phyloP scores from a whole-genome alignment of 2,888 invertebrate species.

The Lobophora halterata region DNA sequence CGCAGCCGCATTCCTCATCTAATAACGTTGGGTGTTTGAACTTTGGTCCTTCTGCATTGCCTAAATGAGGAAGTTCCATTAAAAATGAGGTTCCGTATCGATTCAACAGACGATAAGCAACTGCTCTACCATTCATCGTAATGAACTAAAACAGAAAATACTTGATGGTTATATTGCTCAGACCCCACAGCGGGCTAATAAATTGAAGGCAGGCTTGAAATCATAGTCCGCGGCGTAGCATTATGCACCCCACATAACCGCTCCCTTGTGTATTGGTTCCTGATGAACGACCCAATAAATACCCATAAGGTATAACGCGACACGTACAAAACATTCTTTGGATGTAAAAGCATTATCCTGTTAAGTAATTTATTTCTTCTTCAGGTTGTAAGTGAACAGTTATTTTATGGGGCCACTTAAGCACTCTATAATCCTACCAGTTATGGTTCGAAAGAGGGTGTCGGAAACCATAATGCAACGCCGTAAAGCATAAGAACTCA shows the following conservation, averaged over 20 bases:
- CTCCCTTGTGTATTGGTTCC: conserved; percentile 74
- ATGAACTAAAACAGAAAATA: conserved; percentile 29
- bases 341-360: conserved; percentile 78
- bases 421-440: conserved; percentile 72
- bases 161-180: conserved; percentile 30
- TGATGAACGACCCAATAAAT: conserved; percentile 79
- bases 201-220: conserved; percentile 53
- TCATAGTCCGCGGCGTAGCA: conserved; percentile 64
- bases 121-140: conserved; percentile 24
- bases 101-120: conserved; percentile 16
- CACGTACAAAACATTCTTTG: conserved; percentile 75
- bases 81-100: neutral
- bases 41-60: conserved; percentile 71
- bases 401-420: conserved; percentile 76
- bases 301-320: conserved; percentile 74
- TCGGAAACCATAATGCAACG: conserved; percentile 62
- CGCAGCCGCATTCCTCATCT: conserved; percentile 54
- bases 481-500: conserved; percentile 62
- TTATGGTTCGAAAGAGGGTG: conserved; percentile 71
- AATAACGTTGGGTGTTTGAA: conserved; percentile 69
- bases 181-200: conserved; percentile 58
- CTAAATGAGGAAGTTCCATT: no score
- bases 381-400: conserved; percentile 69
- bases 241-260: conserved; percentile 77
- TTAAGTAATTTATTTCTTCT: conserved; percentile 79